Conservation (phyloP, 2,888 invertebrate species). For the Ditula angustiorana region DNA sequence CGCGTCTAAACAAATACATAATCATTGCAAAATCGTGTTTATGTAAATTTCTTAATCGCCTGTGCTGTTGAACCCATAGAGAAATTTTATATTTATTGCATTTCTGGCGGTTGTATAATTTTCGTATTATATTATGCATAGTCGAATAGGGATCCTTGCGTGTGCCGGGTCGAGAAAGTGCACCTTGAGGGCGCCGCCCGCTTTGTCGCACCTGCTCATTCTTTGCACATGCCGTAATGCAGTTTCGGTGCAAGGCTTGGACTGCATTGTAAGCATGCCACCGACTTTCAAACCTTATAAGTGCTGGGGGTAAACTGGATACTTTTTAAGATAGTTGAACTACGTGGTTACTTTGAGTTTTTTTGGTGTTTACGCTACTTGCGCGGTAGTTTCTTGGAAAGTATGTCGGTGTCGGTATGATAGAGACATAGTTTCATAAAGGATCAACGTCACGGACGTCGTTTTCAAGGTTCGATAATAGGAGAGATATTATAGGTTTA, state of each 20-base stretch:
- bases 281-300: conserved; percentile 52
- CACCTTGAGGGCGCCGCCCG: conserved; percentile 66
- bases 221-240: conserved; percentile 77
- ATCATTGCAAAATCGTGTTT: conserved; percentile 55
- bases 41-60: conserved; percentile 58
- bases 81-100: conserved; percentile 58
- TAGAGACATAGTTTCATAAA: neutral
- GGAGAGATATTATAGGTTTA: too few species aligned
- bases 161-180: conserved; percentile 66
- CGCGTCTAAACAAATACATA: conserved; percentile 51
- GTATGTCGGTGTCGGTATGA: too few species aligned
- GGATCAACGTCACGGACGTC: neutral
- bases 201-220: conserved; percentile 72
- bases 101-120: conserved; percentile 46
- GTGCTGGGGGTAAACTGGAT: conserved; percentile 44
- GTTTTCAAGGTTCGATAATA: neutral
- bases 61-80: conserved; percentile 55
- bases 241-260: conserved; percentile 68
- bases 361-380: conserved; percentile 13
- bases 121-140: conserved; percentile 41
- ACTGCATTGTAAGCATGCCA: conserved; percentile 60
- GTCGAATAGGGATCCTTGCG: conserved; percentile 59
- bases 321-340: conserved; percentile 12
- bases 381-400: conserved; percentile 1
- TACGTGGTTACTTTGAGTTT: too few species aligned